These are phyloP conservation scores for Notiomystis cincta DNA, from an alignment of 2,113 vertebrate species.

Conservation along the genomic window DNA sequence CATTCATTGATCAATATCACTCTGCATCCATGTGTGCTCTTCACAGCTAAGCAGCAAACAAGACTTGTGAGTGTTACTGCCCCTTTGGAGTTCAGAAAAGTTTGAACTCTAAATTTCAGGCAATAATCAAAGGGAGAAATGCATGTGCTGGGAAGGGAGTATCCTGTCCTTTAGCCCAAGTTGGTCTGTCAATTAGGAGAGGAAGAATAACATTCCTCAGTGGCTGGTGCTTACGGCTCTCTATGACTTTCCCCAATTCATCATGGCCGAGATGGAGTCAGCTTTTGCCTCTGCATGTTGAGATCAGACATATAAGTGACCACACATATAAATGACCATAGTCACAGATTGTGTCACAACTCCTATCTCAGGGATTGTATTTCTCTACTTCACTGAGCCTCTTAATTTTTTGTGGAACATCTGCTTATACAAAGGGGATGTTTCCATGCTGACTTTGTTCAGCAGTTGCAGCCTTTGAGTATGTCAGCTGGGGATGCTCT, in stretches of 20 bases:
- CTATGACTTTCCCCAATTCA: background rate
- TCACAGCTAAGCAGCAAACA: background rate
- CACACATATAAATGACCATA: background rate
- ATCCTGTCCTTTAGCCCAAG: background rate
- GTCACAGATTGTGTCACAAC: rapidly evolving
- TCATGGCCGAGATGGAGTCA: rapidly evolving
- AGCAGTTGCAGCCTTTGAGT: background rate
- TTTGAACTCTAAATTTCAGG: background rate
- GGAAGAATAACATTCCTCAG: background rate
- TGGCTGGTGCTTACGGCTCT: rapidly evolving
- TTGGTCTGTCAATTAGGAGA: background rate
- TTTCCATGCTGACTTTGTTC: background rate
- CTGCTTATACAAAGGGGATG: background rate
- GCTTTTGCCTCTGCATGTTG: background rate
- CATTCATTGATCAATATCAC: background rate
- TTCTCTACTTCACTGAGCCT: background rate
- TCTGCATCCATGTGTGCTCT: background rate
- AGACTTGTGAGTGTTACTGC: background rate
- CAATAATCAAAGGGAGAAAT: background rate
- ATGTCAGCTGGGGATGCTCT: background rate
- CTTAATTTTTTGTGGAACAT: background rate
- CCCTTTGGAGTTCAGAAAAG: background rate
- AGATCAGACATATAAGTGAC: rapidly evolving
- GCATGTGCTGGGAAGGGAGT: background rate
- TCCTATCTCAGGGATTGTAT: background rate